Base-by-base conservation (phyloP, 2,888 invertebrate species). In the Dusona sp. region DNA sequence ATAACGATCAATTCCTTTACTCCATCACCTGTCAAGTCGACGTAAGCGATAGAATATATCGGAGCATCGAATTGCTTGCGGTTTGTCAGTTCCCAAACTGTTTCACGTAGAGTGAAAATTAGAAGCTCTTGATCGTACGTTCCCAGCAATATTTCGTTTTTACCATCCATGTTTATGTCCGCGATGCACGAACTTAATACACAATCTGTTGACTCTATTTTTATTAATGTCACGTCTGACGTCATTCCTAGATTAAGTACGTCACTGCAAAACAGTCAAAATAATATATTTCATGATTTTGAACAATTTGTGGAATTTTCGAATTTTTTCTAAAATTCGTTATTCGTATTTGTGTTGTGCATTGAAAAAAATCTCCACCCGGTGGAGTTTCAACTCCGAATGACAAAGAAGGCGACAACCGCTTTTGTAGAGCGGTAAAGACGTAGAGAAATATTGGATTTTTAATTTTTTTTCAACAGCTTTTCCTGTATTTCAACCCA, bases 151-250 rank as follows among this genome's bases (percentile, higher is more conserved):
- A 97, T 95, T 94, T 97, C 97, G 90, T 96, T 95, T 80, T 94
- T 93, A 1, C 96, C 96, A 93, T 97, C 97, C 95, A 97, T 96
- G 93, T 97, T 96, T 75, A 97, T 94, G 92, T 97, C 97, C 8
- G 96, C 96, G 16, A 96, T 95, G 90, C 95, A 95, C 48, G 95
- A 95, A 89, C 96, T 96, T n/a, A 96, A 93, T 54, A 96, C 95
- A 85, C 95, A 95, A 91, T 96, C 96, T 9, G 88, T 84, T 61
- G 94, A 93, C 88, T 96, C 95, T 89, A 95, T 96, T 64, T 95
- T 93, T 48, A 94, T 93, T 64, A 96, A 92, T 29, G 93, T 93
- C 16, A 93, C 90, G 85, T 95, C 95, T 57, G 94, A 93, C 67
- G 93, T 94, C 87, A 96, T 92, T 25, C 95, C 95, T 88, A 94